phyloP scores from a whole-genome alignment of 2,113 vertebrate genomes.

The Fregetta grallaria region DNA sequence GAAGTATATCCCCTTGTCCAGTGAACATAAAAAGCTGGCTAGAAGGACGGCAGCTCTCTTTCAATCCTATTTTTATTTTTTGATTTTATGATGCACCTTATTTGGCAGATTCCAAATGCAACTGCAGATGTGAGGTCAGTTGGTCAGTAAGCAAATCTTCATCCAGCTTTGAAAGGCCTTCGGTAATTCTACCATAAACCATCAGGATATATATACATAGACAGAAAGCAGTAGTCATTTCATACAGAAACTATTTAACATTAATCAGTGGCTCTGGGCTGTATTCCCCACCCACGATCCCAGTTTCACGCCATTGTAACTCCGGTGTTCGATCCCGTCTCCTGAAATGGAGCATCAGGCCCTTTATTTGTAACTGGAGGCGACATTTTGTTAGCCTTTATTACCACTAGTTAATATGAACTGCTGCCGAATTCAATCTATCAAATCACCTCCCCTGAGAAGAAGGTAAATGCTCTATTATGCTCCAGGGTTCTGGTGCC shows the following conservation, averaged over 20 bases:
- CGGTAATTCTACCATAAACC: not conserved
- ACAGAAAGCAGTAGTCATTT: not conserved
- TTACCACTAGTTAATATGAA: not conserved
- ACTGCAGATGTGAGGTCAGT: not conserved
- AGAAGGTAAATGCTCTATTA: not conserved
- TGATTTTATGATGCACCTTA: not conserved
- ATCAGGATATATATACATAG: not conserved
- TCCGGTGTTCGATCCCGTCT: not conserved
- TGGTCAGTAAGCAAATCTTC: not conserved
- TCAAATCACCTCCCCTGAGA: not conserved
- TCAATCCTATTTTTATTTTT: not conserved
- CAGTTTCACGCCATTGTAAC: rapidly evolving
- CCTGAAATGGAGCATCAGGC: not conserved
- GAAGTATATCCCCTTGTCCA: not conserved
- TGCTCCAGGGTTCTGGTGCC: not conserved
- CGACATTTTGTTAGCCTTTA: not conserved
- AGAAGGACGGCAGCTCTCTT: not conserved
- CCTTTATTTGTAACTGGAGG: constrained; percentile 16
- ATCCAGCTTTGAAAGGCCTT: not conserved
- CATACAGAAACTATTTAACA: not conserved
- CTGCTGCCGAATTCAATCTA: not conserved
- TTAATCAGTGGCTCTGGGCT: not conserved
- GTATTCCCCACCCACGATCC: not conserved
- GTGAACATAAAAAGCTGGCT: not conserved
- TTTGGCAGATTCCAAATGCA: not conserved